These are phyloP conservation scores for Austrofundulus limnaeus DNA, from an alignment of 2,113 vertebrate genomes.

Conservation along the genomic window DNA sequence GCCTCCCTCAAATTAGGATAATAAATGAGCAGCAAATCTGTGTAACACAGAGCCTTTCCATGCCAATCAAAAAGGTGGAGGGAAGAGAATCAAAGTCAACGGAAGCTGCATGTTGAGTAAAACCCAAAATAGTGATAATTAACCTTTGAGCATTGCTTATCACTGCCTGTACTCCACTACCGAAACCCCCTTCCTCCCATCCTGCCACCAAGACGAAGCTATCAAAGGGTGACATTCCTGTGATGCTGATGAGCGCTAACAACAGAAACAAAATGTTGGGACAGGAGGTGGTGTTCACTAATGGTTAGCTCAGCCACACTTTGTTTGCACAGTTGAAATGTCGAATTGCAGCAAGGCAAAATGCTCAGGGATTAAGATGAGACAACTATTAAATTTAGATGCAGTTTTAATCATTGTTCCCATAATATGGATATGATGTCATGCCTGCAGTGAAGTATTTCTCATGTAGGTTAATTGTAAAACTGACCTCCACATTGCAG, in stretches of 20 bases:
- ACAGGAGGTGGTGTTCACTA: slow-evolving; percentile 12
- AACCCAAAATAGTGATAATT: slow-evolving; percentile 68
- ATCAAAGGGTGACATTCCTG: slow-evolving; percentile 53
- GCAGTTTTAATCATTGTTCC: slow-evolving; percentile 12
- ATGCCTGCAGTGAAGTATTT: too few relatives aligned
- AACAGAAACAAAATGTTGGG: slow-evolving; percentile 38
- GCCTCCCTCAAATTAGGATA: slow-evolving; percentile 31
- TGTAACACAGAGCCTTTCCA: slow-evolving; percentile 8
- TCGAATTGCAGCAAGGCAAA: background rate
- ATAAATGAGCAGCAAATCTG: slow-evolving; percentile 41
- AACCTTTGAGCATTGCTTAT: slow-evolving; percentile 59
- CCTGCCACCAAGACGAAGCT: slow-evolving; percentile 20
- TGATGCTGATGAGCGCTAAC: slow-evolving; percentile 60
- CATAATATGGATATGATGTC: too few relatives aligned
- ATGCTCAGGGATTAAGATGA: slow-evolving; percentile 2
- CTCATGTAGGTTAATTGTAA: slow-evolving; percentile 63
- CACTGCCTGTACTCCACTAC: background rate
- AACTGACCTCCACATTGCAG: slow-evolving; percentile 53
- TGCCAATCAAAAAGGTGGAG: slow-evolving; percentile 21
- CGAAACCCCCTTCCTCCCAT: background rate
- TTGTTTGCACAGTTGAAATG: slow-evolving; percentile 17
- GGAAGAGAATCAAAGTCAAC: slow-evolving; percentile 43
- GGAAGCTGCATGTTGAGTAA: slow-evolving; percentile 47
- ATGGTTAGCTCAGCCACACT: background rate
- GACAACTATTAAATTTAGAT: background rate